Evolutionary conservation across 2,888 invertebrate species (phyloP), one percentile per base, ranked within the genome.

Genomic region (Drosophila meridionalis): DNA sequence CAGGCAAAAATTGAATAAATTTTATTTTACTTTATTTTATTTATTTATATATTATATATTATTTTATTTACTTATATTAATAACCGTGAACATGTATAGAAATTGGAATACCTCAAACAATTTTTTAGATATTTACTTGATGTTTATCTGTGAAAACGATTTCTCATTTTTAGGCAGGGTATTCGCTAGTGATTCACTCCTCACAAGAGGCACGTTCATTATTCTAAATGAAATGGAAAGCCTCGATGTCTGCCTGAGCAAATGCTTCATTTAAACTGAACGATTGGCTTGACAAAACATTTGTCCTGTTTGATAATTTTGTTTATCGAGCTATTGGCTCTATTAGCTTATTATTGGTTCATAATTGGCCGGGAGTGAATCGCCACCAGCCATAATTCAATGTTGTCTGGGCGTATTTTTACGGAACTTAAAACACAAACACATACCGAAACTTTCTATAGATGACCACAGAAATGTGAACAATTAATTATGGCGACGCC

Each of bases 401-500:
- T 32, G 14, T 63, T 55, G 73, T 32, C 38, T 53, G 32, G 50
- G 20, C 42, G 14, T 26, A 11, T 28, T 42, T 50, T 42, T 55
- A 40, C 32, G 53, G 38, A 14, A 28, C 34, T 43, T 30, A 4
- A 48, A 34, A 50, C 47, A 8, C 32, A 61, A 9, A 42, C 45
- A 38, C 11, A 38, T 47, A 12, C 3, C 20, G 34, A 67, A 60
- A 59, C 55, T 68, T 78, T 52, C 62, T 52, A 68, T 50, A 65
- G 73, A 67, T 79, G 89, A 75, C 90, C 90, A 62, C 84, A 76
- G 59, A 87, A 82, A 66, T 82, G 65, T 68, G 56, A 58, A 73
- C 89, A 85, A 85, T 90, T 85, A 90, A 89, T 85, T 90, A 90
- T 84, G 71, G 63, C 60, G 69, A 82, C 69, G 81, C 71, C 76